Base-by-base conservation (phyloP, 2,113 vertebrate species). In the Hipposideros armiger region DNA sequence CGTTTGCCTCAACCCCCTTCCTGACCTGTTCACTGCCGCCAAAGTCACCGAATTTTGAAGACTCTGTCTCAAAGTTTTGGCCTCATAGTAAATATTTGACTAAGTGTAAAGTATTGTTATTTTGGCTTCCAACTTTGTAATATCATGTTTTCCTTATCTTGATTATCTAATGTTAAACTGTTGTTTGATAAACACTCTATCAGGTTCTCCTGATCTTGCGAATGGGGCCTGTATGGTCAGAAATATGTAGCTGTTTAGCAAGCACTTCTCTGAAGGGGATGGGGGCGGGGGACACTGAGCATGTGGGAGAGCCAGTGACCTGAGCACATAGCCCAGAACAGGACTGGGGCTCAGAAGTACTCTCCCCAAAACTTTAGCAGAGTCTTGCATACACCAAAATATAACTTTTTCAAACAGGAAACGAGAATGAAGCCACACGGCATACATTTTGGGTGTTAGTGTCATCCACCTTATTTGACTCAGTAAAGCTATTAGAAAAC, bases 401-500 rank as follows among this genome's bases (percentile, higher is more conserved):
- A 0, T 7, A 85, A 58, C 76, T 52, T 72, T 86, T 93, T 90
- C 47, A 15, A 50, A 50, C 11, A 11, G 90, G 45, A 90, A 90
- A 78, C 13, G 70, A 73, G 72, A 95, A 92, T 19, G 20, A 95
- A 7, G 70, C 3, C 19, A 62, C 32, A 26, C 7, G 66, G 72
- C 91, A 32, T 58, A 1, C 24, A 87, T 60, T 56, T 16, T 67
- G 73, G 56, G 24, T 60, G 20, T 84, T 86, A 67, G 13, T 4
- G 2, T 20, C 56, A 40, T 5, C 72, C 32, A 81, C 11, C 81
- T 47, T 32, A n/a, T 83, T 62, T 54, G 73, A 56, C 70, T 95
- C 78, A 81, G 7, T 52, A 89, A 95, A 94, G 17, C 36, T 82
- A 95, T 88, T 70, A 47, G 19, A 92, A 97, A 97, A 88, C 11